These are phyloP conservation scores for Callionymus lyra DNA, from an alignment of 2,113 vertebrate genomes.

Conservation along the genomic window DNA sequence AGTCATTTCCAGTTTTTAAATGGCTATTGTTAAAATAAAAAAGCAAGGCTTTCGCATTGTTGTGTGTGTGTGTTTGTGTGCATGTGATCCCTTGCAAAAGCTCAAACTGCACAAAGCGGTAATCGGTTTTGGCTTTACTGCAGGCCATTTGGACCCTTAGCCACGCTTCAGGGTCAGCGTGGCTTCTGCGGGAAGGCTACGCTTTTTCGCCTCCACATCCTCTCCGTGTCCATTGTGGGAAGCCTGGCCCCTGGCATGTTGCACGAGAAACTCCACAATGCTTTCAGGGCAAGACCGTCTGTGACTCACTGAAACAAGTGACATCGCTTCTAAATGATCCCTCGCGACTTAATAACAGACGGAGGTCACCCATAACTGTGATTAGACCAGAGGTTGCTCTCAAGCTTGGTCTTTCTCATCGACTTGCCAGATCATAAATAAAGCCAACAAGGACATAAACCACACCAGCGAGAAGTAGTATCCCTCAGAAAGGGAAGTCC, in stretches of 20 bases:
- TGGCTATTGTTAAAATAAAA: no score
- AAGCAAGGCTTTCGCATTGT: no score
- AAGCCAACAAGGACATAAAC: conserved; percentile 48
- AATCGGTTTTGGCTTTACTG: conserved; percentile 23
- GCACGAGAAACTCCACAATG: conserved; percentile 56
- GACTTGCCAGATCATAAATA: conserved; percentile 46
- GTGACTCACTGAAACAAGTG: conserved; percentile 27
- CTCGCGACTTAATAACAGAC: conserved; percentile 39
- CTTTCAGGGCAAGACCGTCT: conserved; percentile 24
- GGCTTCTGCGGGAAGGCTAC: conserved; percentile 54
- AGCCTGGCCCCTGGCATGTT: conserved; percentile 48
- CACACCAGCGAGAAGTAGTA: conserved; percentile 45
- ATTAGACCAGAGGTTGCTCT: conserved; percentile 41
- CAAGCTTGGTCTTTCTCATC: conserved; percentile 38
- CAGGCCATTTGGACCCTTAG: conserved; percentile 31
- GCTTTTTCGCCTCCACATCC: conserved; percentile 54
- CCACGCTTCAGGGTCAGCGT: conserved; percentile 41
- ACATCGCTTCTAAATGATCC: conserved; percentile 28
- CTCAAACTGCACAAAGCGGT: background rate
- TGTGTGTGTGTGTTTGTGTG: no score
- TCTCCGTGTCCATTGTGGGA: conserved; percentile 55
- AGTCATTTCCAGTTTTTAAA: no score
- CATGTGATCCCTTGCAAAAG: no score
- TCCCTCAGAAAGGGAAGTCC: conserved; percentile 58
- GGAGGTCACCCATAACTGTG: conserved; percentile 30